A percentile compares a stretch with the other conserved stretches of the same genome.
phyloP scores from a whole-genome alignment of 2,888 invertebrate genomes.

The Scelioninae gen. 1 region DNA sequence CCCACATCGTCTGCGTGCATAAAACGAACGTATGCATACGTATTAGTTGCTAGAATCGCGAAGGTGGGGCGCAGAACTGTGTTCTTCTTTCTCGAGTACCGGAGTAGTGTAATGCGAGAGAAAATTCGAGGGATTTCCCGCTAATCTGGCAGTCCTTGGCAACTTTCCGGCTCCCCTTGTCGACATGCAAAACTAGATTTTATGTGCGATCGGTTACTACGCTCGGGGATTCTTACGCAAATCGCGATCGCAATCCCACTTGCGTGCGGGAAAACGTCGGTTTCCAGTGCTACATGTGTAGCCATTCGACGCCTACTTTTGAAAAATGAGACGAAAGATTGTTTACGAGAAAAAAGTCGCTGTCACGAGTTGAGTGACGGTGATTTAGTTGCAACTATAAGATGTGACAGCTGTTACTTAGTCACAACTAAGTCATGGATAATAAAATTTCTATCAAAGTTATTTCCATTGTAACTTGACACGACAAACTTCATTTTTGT shows the following conservation, averaged over 20 bases:
- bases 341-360: conserved; percentile 25
- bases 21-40: conserved; percentile 59
- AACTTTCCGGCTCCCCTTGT: conserved; percentile 75
- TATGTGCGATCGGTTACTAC: conserved; percentile 78
- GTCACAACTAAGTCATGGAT: background rate
- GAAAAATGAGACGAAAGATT: conserved; percentile 35
- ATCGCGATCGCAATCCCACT: conserved; percentile 74
- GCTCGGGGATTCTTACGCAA: conserved; percentile 77
- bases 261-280: conserved; percentile 63
- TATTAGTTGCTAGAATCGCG: conserved; percentile 43
- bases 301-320: conserved; percentile 44
- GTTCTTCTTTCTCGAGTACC: conserved; percentile 29
- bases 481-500: background rate
- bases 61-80: conserved; percentile 47
- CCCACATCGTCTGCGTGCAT: conserved; percentile 80
- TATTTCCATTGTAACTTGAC: background rate
- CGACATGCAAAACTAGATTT: conserved; percentile 80
- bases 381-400: too few species aligned
- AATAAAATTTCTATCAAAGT: background rate
- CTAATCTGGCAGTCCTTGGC: conserved; percentile 12
- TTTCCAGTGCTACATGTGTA: conserved; percentile 8
- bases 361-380: background rate
- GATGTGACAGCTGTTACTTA: background rate
- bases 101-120: conserved; percentile 33
- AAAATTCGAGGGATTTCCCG: conserved; percentile 46